Conservation (phyloP, 92 coral and sea anemone species). For the Zoanthus sociatus region DNA sequence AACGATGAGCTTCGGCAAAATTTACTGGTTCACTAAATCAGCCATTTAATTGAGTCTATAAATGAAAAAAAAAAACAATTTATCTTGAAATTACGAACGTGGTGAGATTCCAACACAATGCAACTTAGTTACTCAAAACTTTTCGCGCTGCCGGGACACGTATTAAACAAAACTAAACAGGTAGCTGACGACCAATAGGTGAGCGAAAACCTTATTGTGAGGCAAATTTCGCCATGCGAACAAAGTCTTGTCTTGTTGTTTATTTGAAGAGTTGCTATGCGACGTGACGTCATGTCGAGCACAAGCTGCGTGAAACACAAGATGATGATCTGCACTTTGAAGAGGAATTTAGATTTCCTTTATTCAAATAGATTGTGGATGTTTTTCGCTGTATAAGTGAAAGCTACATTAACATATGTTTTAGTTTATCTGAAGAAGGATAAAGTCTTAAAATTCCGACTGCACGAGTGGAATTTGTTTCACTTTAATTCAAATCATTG, state of each 20-base stretch:
- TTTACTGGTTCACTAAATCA: no score
- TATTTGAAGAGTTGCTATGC: constrained; percentile 78
- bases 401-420: background rate
- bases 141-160: constrained; percentile 53
- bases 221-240: constrained; percentile 37
- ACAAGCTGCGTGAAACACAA: constrained; percentile 16
- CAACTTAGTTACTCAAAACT: constrained; percentile 65
- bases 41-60: no score
- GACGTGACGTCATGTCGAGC: constrained; percentile 73
- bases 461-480: background rate
- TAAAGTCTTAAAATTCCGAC: background rate
- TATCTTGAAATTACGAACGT: no score
- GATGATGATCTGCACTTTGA: background rate
- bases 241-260: constrained; percentile 57
- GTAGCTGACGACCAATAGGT: constrained; percentile 11
- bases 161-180: constrained; percentile 54
- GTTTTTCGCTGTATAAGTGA: background rate
- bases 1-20: no score
- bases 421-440: background rate
- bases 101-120: no score
- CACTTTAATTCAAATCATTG: background rate
- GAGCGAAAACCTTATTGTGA: constrained; percentile 11
- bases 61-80: no score
- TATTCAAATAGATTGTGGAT: background rate
- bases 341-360: background rate